These are phyloP conservation scores for Vanessa cardui DNA, from an alignment of 2,888 invertebrate genomes.

Conservation along the genomic window DNA sequence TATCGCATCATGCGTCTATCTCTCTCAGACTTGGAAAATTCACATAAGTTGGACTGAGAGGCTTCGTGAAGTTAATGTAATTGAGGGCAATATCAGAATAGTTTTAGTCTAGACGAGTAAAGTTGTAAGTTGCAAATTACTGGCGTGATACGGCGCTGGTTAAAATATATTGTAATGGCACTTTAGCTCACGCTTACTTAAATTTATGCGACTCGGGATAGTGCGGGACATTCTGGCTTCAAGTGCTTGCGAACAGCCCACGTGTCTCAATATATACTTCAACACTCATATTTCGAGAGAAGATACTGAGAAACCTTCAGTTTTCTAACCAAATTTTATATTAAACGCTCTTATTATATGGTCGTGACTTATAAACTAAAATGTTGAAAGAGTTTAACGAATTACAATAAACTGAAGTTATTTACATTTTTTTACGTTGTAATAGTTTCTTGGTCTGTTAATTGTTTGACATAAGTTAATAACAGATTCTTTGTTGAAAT, in stretches of 20 bases:
- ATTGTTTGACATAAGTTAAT: no score
- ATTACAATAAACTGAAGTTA: no score
- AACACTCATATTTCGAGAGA: constrained; percentile 32
- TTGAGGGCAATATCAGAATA: constrained; percentile 74
- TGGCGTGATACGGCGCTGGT: constrained; percentile 61
- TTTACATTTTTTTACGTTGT: no score
- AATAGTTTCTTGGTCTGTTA: no score
- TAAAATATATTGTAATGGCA: constrained; percentile 65
- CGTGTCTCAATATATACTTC: constrained; percentile 35
- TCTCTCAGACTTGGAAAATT: constrained; percentile 44
- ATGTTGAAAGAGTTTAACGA: no score
- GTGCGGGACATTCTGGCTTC: constrained; percentile 45
- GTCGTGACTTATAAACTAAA: neutral
- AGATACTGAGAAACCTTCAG: constrained; percentile 23
- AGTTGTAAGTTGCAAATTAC: constrained; percentile 70
- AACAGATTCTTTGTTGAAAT: no score
- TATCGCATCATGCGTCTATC: constrained; percentile 43
- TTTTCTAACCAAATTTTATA: constrained; percentile 13
- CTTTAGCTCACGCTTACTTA: constrained; percentile 61
- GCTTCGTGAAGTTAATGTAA: constrained; percentile 58
- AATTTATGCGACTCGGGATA: constrained; percentile 57
- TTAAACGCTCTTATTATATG: constrained; percentile 21
- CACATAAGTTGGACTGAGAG: constrained; percentile 50
- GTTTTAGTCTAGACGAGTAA: constrained; percentile 78
- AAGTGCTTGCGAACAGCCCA: constrained; percentile 42